Evolutionary conservation across 1,140 invertebrate genomes (phyloP).

Genomic region (Acyrthosiphon pisum): DNA sequence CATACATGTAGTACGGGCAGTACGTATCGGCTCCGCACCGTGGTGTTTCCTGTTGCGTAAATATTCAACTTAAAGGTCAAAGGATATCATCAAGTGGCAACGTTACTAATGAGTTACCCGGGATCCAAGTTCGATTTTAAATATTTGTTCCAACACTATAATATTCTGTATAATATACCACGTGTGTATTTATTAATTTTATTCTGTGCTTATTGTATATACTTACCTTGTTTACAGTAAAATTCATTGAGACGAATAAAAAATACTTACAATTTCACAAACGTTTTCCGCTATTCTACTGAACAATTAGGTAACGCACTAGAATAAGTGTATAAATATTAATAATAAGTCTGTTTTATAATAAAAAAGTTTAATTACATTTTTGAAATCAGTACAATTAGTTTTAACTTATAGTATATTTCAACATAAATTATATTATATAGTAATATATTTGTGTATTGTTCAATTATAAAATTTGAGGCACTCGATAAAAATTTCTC

Average conservation of each 20-base stretch:
- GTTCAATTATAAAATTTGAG: not conserved
- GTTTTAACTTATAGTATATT: not conserved
- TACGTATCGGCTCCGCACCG: not conserved
- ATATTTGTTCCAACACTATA: not conserved
- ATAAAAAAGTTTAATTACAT: not conserved
- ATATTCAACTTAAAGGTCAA: constrained; percentile 49
- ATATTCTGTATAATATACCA: not conserved
- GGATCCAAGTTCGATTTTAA: constrained; percentile 56
- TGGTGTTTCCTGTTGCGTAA: constrained; percentile 50
- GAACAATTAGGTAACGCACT: not conserved
- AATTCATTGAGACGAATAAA: not conserved
- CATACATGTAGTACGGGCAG: not conserved
- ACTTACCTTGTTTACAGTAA: not conserved
- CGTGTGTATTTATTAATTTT: not conserved
- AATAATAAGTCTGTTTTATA: not conserved
- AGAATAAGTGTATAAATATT: not conserved
- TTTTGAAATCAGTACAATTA: not conserved
- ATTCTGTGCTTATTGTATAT: not conserved
- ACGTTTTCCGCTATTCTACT: not conserved
- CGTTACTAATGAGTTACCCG: constrained; percentile 37
- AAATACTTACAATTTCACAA: not conserved
- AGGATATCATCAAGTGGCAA: constrained; percentile 49
- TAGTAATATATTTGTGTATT: not conserved
- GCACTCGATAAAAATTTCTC: constrained; percentile 18
- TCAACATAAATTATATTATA: not conserved